These are phyloP conservation scores for Hydra vulgaris DNA, from an alignment of 30 jellyfish, hydroid and myxozoan species.

Conservation along the genomic window DNA sequence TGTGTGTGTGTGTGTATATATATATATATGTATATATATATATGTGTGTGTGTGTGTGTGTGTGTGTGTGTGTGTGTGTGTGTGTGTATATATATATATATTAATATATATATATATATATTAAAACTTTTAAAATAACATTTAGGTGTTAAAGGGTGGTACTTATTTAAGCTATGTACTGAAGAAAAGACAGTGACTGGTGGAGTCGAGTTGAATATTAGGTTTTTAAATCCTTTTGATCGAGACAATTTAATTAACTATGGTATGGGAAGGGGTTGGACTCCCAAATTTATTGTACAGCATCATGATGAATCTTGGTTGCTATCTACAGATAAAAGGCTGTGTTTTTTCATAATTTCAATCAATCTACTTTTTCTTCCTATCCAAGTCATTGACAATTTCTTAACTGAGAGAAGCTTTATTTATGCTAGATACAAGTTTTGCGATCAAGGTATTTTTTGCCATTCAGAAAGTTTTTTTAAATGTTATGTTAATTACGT, in stretches of 20 bases:
- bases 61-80: background rate
- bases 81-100: background rate
- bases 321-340: slow-evolving; percentile 23
- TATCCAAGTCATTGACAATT: slow-evolving; percentile 16
- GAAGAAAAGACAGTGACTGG: slow-evolving; percentile 12
- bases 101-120: background rate
- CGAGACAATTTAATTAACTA: slow-evolving; percentile 59
- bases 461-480: too few relatives aligned
- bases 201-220: slow-evolving; percentile 53
- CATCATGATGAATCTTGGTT: slow-evolving; percentile 44
- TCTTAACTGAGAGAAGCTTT: slow-evolving; percentile 3
- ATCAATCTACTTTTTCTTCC: slow-evolving; percentile 51
- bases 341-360: slow-evolving; percentile 12
- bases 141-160: slow-evolving; percentile 71
- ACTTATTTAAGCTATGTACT: slow-evolving; percentile 7
- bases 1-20: background rate
- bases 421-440: slow-evolving; percentile 62
- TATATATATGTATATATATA: too few relatives aligned
- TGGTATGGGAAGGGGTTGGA: slow-evolving; percentile 66
- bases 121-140: too few relatives aligned
- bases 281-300: slow-evolving; percentile 45
- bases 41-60: background rate
- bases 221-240: slow-evolving; percentile 43
- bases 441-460: slow-evolving; percentile 47
- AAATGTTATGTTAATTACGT: too few relatives aligned